Conservation (phyloP, 2,888 invertebrate species). For the Diaperis boleti region DNA sequence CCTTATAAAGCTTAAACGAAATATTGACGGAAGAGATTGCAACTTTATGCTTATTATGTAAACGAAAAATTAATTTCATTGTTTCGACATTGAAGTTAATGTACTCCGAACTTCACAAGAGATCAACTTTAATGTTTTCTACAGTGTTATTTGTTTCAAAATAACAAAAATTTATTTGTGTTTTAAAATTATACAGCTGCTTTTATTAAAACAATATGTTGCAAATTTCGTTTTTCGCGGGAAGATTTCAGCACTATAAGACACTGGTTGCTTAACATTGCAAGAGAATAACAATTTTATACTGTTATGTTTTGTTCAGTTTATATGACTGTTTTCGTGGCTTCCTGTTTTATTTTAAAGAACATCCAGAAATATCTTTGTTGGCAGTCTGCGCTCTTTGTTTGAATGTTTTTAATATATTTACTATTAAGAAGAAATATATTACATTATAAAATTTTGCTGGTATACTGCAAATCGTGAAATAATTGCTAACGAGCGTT, state of each 20-base stretch:
- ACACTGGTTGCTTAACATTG: constrained; percentile 6
- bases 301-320: background rate
- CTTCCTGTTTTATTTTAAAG: background rate
- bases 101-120: background rate
- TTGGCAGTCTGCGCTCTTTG: background rate
- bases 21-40: background rate
- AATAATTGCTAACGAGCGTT: too few species aligned
- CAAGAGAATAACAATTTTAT: constrained; percentile 4
- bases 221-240: constrained; percentile 10
- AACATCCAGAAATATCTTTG: background rate
- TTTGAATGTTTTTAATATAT: too few species aligned
- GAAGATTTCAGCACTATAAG: background rate
- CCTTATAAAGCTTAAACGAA: background rate
- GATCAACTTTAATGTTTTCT: constrained; percentile 5
- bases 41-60: constrained; percentile 1
- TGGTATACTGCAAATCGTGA: too few species aligned
- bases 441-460: too few species aligned
- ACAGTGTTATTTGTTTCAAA: constrained; percentile 13
- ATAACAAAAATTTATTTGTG: constrained; percentile 18
- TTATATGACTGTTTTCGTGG: constrained; percentile 2
- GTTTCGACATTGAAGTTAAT: constrained; percentile 3
- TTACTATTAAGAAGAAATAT: too few species aligned
- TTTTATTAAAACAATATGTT: constrained; percentile 11
- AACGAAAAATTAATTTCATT: constrained; percentile 15
- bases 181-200: constrained; percentile 8